Conservation (phyloP, 1,140 invertebrate species). For the Aphaenogaster rudis region DNA sequence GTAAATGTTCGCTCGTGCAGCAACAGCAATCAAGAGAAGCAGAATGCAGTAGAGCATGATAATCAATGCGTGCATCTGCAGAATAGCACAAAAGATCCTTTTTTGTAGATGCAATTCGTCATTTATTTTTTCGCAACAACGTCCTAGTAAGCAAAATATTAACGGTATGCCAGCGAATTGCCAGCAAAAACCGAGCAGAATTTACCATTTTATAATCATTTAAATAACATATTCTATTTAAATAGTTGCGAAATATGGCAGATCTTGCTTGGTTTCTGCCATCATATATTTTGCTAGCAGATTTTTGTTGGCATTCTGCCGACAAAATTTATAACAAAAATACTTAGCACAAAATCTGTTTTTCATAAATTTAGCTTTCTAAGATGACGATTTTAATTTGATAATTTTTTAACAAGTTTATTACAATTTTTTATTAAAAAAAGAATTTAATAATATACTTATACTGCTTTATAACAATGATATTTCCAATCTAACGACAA, state of each 20-base stretch:
- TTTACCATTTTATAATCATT: not conserved
- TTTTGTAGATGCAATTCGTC: not conserved
- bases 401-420: not conserved
- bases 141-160: not conserved
- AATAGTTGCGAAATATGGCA: not conserved
- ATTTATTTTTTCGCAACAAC: not conserved
- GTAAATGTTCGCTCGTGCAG: constrained; percentile 72
- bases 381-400: not conserved
- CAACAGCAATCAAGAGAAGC: constrained; percentile 68
- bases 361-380: not conserved
- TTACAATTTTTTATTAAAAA: not conserved
- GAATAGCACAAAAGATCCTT: not conserved
- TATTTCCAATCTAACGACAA: not conserved
- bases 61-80: constrained; percentile 18
- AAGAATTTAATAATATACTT: not conserved
- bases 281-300: not conserved
- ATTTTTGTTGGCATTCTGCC: not conserved
- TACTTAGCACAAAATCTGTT: not conserved
- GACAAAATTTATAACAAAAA: not conserved
- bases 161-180: not conserved
- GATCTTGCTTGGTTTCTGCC: not conserved
- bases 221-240: not conserved
- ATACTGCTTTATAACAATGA: not conserved
- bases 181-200: not conserved
- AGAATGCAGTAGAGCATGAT: constrained; percentile 70